These are phyloP conservation scores for Endotricha flammealis DNA, from an alignment of 2,888 invertebrate species.

Conservation along the genomic window DNA sequence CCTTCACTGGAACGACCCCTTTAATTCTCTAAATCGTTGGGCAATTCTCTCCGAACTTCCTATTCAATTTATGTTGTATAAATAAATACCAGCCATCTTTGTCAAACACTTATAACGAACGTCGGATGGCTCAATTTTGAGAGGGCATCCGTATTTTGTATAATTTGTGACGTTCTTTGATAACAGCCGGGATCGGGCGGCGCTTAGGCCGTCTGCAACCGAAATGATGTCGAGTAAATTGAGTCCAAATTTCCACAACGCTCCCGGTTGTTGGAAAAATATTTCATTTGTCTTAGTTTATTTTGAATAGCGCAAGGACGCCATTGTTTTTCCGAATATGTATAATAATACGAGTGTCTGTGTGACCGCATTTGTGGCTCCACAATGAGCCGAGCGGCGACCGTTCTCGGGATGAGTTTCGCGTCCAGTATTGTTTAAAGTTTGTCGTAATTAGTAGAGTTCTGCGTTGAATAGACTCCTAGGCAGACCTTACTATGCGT, in stretches of 20 bases:
- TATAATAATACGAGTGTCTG: conserved; percentile 65
- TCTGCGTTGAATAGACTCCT: conserved; percentile 67
- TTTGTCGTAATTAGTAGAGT: conserved; percentile 76
- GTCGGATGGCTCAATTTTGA: not conserved
- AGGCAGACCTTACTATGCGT: conserved; percentile 64
- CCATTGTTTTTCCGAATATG: conserved; percentile 74
- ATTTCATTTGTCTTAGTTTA: conserved; percentile 63
- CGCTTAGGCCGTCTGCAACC: conserved; percentile 27
- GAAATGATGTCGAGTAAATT: conserved; percentile 13
- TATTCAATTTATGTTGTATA: conserved; percentile 18
- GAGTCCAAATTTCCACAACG: conserved; percentile 34
- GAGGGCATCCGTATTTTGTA: not conserved
- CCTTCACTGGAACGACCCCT: not conserved
- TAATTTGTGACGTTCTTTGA: conserved; percentile 9
- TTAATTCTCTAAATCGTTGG: not conserved
- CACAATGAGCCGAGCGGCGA: conserved; percentile 67
- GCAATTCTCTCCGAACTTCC: not conserved
- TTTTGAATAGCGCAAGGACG: conserved; percentile 63
- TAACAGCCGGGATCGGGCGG: not conserved
- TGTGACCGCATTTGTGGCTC: conserved; percentile 70
- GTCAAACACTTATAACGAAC: not conserved
- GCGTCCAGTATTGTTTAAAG: conserved; percentile 77
- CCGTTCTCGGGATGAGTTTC: conserved; percentile 72
- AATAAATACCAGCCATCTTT: not conserved
- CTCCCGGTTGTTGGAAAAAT: conserved; percentile 42